Evolutionary conservation across 1,140 invertebrate genomes (phyloP).

Genomic region (Drosophila aff.): DNA sequence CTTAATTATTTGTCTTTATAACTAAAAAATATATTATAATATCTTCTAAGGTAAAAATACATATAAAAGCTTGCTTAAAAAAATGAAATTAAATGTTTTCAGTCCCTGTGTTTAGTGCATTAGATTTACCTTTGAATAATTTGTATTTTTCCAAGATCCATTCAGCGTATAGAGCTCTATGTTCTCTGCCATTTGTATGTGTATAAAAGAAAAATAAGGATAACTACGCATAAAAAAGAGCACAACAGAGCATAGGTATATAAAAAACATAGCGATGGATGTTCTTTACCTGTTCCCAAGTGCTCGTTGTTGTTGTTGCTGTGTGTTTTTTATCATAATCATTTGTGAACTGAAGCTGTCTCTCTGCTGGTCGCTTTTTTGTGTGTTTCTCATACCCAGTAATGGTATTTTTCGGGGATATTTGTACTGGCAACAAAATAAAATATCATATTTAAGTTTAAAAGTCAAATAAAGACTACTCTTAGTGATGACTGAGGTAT

Average conservation of each 20-base stretch:
- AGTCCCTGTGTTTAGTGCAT: no score
- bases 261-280: slow-evolving; percentile 51
- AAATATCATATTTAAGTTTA: neutral
- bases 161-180: neutral
- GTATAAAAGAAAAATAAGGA: slow-evolving; percentile 21
- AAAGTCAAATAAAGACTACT: neutral
- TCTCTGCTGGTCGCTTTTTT: slow-evolving; percentile 6
- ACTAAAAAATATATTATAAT: neutral
- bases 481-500: neutral
- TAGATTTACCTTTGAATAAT: neutral
- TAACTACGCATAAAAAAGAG: slow-evolving; percentile 26
- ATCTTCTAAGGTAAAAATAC: neutral
- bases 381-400: neutral
- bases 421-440: neutral
- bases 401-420: neutral
- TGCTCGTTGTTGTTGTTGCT: slow-evolving; percentile 36
- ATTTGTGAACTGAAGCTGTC: slow-evolving; percentile 64
- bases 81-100: neutral
- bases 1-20: neutral
- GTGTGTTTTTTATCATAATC: slow-evolving; percentile 67
- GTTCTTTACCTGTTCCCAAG: slow-evolving; percentile 70
- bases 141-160: neutral
- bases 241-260: slow-evolving; percentile 24
- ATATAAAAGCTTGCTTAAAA: neutral
- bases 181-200: slow-evolving; percentile 40